Evolutionary conservation across 2,797 vertebrate genomes (phyloP).

Genomic region (Picus viridis): DNA sequence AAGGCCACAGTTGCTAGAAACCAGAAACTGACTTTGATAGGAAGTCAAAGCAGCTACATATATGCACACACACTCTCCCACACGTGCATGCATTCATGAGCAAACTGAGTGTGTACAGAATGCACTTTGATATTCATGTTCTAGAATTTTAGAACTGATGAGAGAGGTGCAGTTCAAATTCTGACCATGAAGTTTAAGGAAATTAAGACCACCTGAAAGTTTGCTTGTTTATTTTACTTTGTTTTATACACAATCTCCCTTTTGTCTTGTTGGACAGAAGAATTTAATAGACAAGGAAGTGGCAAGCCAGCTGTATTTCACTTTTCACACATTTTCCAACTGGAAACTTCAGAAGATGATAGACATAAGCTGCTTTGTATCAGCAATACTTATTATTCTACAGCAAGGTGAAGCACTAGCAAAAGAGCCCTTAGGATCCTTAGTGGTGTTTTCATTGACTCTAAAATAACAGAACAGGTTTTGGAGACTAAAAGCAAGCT

Average conservation of each 20-base stretch:
- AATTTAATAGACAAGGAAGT: background rate
- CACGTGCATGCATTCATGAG: accelerated
- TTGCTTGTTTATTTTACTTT: background rate
- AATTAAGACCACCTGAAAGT: background rate
- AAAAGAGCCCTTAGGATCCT: background rate
- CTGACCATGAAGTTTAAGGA: background rate
- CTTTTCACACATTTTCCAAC: background rate
- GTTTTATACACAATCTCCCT: background rate
- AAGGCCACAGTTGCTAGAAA: background rate
- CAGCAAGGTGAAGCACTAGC: background rate
- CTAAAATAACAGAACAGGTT: background rate
- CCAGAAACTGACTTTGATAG: background rate
- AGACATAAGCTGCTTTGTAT: background rate
- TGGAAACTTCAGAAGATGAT: background rate
- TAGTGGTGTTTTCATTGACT: background rate
- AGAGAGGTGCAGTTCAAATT: background rate
- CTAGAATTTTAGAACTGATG: background rate
- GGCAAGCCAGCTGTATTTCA: background rate
- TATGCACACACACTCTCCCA: background rate
- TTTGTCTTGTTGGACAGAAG: background rate
- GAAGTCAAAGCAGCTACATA: background rate
- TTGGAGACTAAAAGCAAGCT: background rate
- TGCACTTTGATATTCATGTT: background rate
- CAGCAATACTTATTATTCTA: background rate
- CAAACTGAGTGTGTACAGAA: background rate